Conservation (phyloP, 2,113 vertebrate species). For the Lepus europaeus region DNA sequence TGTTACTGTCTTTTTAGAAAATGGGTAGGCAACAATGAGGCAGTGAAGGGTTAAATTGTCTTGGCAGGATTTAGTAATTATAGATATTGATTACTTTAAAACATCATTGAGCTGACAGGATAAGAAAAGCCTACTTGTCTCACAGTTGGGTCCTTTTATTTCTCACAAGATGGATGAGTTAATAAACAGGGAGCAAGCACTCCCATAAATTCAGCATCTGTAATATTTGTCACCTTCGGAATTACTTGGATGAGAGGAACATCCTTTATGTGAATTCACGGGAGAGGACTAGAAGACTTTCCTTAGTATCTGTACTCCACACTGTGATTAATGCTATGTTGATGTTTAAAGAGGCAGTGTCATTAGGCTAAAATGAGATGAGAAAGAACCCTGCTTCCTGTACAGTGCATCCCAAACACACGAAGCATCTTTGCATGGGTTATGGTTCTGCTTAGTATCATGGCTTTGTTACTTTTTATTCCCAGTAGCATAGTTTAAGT, state of each 20-base stretch:
- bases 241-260: constrained; percentile 86
- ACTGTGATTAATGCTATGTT: constrained; percentile 84
- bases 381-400: constrained; percentile 40
- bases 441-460: not conserved
- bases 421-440: not conserved
- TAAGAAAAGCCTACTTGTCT: constrained; percentile 85
- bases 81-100: constrained; percentile 88
- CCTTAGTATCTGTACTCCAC: constrained; percentile 74
- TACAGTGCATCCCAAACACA: not conserved
- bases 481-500: not conserved
- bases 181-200: constrained; percentile 89
- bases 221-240: constrained; percentile 90
- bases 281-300: constrained; percentile 80
- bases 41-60: constrained; percentile 85
- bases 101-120: constrained; percentile 81
- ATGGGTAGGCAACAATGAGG: constrained; percentile 16
- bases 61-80: constrained; percentile 85
- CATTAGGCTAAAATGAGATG: constrained; percentile 77
- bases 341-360: constrained; percentile 78
- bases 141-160: constrained; percentile 85
- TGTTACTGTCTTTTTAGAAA: constrained; percentile 43
- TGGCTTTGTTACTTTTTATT: not conserved
- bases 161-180: constrained; percentile 89
- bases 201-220: constrained; percentile 89
- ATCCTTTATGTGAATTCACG: constrained; percentile 88